Conservation (phyloP, 2,113 vertebrate species). For the Notarius lentiginosus region DNA sequence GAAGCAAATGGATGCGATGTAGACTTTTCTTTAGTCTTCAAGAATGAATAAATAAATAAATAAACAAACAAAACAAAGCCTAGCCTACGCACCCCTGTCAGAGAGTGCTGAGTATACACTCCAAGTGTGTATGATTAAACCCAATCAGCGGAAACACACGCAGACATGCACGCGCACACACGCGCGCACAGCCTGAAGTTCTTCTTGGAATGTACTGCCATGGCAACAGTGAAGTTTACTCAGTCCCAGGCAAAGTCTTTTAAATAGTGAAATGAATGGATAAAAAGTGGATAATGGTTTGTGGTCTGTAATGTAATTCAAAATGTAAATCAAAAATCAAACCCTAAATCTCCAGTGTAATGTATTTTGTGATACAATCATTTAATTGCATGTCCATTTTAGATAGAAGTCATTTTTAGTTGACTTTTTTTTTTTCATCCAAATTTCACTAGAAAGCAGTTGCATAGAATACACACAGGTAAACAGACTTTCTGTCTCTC, state of each 20-base stretch:
- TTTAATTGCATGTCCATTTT: background rate
- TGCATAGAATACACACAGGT: background rate
- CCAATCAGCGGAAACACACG: background rate
- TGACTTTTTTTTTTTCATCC: background rate
- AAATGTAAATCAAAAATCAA: constrained; percentile 17
- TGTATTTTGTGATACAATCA: background rate
- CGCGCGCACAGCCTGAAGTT: background rate
- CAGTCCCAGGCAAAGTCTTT: background rate
- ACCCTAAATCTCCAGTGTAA: background rate
- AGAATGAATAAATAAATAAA: background rate
- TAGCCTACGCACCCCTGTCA: background rate
- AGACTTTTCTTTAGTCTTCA: background rate
- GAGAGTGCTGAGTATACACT: background rate
- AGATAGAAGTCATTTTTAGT: background rate
- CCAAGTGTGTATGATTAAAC: background rate
- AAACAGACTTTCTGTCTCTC: background rate
- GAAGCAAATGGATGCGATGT: constrained; percentile 40
- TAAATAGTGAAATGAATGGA: background rate
- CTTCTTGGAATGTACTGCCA: constrained; percentile 7
- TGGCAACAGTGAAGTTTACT: constrained; percentile 6
- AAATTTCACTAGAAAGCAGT: background rate
- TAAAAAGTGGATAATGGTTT: background rate
- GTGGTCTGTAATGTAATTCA: constrained; percentile 4
- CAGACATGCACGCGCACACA: too few species aligned
- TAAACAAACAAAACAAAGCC: background rate